Conservation (phyloP, 2,888 invertebrate species). For the Itoplectis maculator region DNA sequence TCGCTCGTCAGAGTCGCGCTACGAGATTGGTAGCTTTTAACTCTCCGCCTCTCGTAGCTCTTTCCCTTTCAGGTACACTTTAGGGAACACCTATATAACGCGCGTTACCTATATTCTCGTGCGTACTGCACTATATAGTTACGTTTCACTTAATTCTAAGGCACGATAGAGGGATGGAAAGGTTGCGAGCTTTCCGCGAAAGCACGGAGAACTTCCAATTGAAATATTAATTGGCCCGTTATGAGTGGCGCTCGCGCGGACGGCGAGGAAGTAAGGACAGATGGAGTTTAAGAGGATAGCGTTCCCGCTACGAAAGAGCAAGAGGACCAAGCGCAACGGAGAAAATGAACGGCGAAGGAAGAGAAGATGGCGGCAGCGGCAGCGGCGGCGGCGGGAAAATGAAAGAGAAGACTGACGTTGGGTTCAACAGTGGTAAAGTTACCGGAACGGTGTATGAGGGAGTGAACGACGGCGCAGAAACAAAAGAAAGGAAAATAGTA, state of each 20-base stretch:
- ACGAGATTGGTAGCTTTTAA: conserved; percentile 29
- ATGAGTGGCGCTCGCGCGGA: conserved; percentile 61
- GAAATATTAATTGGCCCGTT: conserved; percentile 81
- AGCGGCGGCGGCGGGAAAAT: background rate
- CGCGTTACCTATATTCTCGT: conserved; percentile 16
- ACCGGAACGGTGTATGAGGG: conserved; percentile 35
- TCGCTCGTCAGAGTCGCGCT: background rate
- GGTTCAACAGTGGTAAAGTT: conserved; percentile 29
- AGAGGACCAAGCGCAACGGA: background rate
- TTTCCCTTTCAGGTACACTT: conserved; percentile 12
- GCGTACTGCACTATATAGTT: conserved; percentile 1
- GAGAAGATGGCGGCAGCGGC: background rate
- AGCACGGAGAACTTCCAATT: conserved; percentile 76
- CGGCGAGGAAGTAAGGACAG: conserved; percentile 53
- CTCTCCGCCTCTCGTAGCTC: conserved; percentile 9
- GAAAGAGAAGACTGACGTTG: background rate
- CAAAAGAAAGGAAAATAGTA: conserved; percentile 24
- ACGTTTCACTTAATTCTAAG: conserved; percentile 48
- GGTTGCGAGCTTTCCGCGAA: conserved; percentile 34
- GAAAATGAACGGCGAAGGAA: background rate
- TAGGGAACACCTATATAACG: conserved; percentile 3
- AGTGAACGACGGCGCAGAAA: conserved; percentile 22
- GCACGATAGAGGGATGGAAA: conserved; percentile 31
- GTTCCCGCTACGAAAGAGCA: conserved; percentile 5
- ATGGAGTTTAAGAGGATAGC: conserved; percentile 53